phyloP scores from a whole-genome alignment of 2,797 vertebrate species.

The Setipinna tenuifilis region DNA sequence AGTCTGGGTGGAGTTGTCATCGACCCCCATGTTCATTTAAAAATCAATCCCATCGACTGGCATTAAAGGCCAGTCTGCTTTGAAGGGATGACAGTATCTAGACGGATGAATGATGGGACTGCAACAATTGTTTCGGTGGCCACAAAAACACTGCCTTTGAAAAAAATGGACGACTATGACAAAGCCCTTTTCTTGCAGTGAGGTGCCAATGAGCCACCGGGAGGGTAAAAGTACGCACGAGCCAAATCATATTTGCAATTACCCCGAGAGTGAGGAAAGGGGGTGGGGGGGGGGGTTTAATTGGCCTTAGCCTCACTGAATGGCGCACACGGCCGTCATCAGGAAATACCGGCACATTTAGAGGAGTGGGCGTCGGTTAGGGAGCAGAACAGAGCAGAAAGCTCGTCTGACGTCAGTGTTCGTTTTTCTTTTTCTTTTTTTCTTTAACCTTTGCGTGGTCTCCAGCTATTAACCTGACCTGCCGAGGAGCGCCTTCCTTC shows the following conservation, averaged over 20 bases:
- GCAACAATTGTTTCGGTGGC: neutral
- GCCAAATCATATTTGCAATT: constrained; percentile 8
- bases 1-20: constrained; percentile 14
- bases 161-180: neutral
- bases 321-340: neutral
- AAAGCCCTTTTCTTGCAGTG: neutral
- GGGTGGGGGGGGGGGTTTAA: neutral
- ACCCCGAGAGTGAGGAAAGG: neutral
- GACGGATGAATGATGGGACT: constrained; percentile 13
- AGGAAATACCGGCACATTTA: neutral
- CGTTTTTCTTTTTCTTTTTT: neutral
- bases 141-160: neutral
- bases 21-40: constrained; percentile 22
- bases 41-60: constrained; percentile 39
- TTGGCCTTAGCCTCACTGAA: neutral
- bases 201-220: neutral
- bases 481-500: neutral
- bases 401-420: neutral
- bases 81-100: constrained; percentile 8
- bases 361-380: neutral
- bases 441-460: neutral
- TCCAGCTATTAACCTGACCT: constrained; percentile 17
- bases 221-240: neutral
- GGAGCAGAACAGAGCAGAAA: neutral
- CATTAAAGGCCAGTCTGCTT: constrained; percentile 31